phyloP scores from a whole-genome alignment of 2,797 vertebrate genomes.

The Heliangelus exortis region DNA sequence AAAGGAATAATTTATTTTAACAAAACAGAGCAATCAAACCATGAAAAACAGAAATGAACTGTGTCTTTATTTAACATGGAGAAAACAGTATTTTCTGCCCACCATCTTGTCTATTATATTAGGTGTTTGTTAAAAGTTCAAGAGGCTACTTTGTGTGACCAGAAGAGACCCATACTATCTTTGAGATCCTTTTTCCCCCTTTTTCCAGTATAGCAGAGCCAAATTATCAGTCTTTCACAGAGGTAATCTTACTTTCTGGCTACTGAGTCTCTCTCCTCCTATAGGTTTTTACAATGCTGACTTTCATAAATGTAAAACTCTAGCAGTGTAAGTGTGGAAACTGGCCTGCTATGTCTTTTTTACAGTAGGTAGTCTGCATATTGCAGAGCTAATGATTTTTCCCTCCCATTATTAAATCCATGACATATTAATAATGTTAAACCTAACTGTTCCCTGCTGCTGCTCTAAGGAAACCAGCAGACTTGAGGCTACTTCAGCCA shows the following conservation, averaged over 20 bases:
- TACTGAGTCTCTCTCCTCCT: background rate
- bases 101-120: rapidly evolving
- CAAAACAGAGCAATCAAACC: background rate
- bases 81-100: background rate
- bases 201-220: background rate
- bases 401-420: background rate
- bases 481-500: background rate
- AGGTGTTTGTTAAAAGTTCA: background rate
- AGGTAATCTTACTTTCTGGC: background rate
- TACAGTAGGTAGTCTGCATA: background rate
- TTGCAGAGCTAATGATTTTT: conserved; percentile 10
- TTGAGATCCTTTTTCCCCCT: background rate
- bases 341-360: background rate
- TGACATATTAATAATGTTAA: background rate
- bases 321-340: background rate
- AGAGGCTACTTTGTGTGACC: background rate
- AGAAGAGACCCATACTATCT: background rate
- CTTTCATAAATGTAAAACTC: background rate
- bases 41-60: background rate
- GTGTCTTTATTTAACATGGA: background rate
- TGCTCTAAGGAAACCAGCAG: background rate
- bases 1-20: background rate
- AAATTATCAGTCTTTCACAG: background rate
- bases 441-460: background rate
- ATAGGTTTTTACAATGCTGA: background rate